Evolutionary conservation across 2,888 invertebrate genomes (phyloP).

Genomic region (Andricus curvator): DNA sequence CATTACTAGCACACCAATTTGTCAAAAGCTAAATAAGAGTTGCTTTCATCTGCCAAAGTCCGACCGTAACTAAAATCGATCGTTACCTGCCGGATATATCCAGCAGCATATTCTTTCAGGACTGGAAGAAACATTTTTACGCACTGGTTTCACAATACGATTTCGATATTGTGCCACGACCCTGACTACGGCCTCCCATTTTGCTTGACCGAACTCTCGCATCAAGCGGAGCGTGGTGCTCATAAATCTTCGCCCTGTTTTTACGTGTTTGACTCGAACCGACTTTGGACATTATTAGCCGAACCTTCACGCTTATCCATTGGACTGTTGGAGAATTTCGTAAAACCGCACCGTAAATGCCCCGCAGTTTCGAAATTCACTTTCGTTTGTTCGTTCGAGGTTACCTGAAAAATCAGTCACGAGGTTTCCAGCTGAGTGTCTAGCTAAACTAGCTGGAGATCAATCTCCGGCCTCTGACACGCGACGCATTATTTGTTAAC

Average conservation of each 20-base stretch:
- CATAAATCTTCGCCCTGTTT: conserved; percentile 74
- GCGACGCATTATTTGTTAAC: conserved; percentile 37
- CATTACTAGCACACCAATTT: background rate
- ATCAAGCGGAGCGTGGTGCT: conserved; percentile 64
- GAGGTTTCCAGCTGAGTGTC: conserved; percentile 15
- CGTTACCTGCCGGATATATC: conserved; percentile 26
- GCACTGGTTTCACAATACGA: conserved; percentile 40
- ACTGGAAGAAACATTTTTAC: conserved; percentile 9
- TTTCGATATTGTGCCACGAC: conserved; percentile 15
- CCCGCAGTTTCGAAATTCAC: conserved; percentile 40
- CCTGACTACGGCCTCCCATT: conserved; percentile 16
- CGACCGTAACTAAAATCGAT: conserved; percentile 13
- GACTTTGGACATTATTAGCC: conserved; percentile 42
- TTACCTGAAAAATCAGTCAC: conserved; percentile 25
- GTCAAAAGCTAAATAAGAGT: conserved; percentile 15
- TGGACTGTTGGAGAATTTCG: conserved; percentile 40
- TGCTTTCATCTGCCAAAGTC: conserved; percentile 36
- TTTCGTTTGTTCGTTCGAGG: conserved; percentile 29
- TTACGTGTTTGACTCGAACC: conserved; percentile 70
- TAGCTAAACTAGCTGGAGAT: conserved; percentile 19
- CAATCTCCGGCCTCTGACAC: conserved; percentile 15
- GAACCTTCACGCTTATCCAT: conserved; percentile 32
- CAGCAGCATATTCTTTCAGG: conserved; percentile 9
- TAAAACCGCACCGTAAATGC: conserved; percentile 45
- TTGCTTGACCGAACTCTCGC: conserved; percentile 42